These are phyloP conservation scores for Varanus salvator DNA, from an alignment of 2,113 vertebrate species.

Conservation along the genomic window DNA sequence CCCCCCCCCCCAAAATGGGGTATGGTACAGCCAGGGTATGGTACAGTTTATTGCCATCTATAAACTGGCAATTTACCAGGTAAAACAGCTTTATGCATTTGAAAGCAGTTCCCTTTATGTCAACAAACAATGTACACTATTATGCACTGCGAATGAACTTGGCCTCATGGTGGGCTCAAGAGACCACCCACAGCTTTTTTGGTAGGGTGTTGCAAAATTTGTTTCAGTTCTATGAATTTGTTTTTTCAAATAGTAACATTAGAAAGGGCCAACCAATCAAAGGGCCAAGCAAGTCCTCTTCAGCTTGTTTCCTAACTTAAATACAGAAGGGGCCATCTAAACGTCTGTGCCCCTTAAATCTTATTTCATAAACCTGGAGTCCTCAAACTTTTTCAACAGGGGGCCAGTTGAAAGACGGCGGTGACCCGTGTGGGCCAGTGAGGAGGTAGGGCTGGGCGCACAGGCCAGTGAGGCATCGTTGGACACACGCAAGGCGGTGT, in stretches of 20 bases:
- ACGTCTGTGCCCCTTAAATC: not conserved
- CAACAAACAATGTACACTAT: not conserved
- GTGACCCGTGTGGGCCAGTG: no score
- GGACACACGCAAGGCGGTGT: no score
- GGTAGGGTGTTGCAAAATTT: not conserved
- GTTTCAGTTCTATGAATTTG: not conserved
- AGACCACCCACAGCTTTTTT: not conserved
- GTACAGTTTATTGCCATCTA: not conserved
- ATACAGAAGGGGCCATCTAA: not conserved
- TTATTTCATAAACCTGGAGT: not conserved
- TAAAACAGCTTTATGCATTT: not conserved
- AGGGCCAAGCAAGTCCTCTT: not conserved
- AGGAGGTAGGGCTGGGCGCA: no score
- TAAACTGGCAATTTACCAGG: constrained; percentile 3
- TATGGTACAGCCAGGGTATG: not conserved
- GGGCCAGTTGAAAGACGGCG: no score
- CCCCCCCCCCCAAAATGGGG: not conserved
- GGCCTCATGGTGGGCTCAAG: not conserved
- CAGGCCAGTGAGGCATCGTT: no score
- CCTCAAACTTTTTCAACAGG: no score
- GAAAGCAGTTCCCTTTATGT: not conserved
- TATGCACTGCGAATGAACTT: not conserved
- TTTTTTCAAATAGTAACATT: constrained; percentile 3
- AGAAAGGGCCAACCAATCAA: not conserved
- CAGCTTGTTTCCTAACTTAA: not conserved